Evolutionary conservation across 2,888 invertebrate species (phyloP).

Genomic region (Marronus borbonicus): DNA sequence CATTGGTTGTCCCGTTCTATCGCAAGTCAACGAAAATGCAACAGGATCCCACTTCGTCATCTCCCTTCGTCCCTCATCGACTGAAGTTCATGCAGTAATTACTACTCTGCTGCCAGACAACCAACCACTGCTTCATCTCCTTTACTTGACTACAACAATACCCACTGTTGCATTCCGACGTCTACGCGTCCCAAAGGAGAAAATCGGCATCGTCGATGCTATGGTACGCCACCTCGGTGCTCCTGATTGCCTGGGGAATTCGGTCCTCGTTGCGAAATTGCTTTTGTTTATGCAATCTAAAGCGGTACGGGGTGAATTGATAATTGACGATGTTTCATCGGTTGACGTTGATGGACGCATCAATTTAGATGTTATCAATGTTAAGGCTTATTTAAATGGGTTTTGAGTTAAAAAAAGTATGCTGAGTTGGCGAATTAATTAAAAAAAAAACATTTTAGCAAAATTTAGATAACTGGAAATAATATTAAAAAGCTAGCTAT

Average conservation of each 20-base stretch:
- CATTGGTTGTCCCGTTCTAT: constrained; percentile 56
- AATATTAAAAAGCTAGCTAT: too few species aligned
- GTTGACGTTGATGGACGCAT: not conserved
- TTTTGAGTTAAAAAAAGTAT: too few species aligned
- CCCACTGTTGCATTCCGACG: constrained; percentile 61
- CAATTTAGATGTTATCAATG: constrained; percentile 12
- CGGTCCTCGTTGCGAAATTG: constrained; percentile 60
- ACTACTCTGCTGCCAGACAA: not conserved
- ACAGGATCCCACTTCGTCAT: constrained; percentile 55
- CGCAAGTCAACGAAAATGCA: constrained; percentile 57
- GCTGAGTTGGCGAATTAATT: too few species aligned
- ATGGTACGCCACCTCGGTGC: constrained; percentile 63
- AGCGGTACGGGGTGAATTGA: constrained; percentile 57
- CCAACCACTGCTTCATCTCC: constrained; percentile 36
- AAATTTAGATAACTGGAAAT: too few species aligned
- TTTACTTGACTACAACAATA: constrained; percentile 30
- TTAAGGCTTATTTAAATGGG: too few species aligned
- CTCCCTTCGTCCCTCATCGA: not conserved
- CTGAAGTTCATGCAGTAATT: constrained; percentile 34
- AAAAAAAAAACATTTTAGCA: too few species aligned
- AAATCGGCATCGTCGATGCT: constrained; percentile 55
- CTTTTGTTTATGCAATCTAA: constrained; percentile 59
- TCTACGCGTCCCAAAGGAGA: constrained; percentile 61
- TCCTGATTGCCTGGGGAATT: constrained; percentile 65
- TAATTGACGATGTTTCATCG: constrained; percentile 41